Conservation (phyloP, 2,797 vertebrate species). For the Tenualosa thibaudeaui region DNA sequence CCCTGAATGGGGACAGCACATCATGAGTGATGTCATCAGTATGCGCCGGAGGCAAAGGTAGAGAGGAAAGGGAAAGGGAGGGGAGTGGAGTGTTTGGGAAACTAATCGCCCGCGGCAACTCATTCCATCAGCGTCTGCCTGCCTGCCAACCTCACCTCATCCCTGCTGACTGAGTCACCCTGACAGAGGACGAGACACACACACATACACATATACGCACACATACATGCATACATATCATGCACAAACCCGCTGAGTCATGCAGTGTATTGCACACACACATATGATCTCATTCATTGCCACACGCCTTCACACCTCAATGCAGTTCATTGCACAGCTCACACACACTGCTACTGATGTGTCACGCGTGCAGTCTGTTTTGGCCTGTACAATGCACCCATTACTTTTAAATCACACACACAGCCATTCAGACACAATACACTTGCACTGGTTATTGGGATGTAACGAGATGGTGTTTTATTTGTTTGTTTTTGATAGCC, state of each 20-base stretch:
- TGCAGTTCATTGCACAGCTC: background rate
- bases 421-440: background rate
- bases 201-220: conserved; percentile 32
- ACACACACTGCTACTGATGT: too few species aligned
- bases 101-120: conserved; percentile 46
- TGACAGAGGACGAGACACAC: conserved; percentile 29
- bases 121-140: conserved; percentile 49
- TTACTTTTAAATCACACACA: background rate
- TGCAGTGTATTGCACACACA: conserved; percentile 33
- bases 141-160: conserved; percentile 9
- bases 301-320: background rate
- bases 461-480: background rate
- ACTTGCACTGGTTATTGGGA: background rate
- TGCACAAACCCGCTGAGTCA: conserved; percentile 28
- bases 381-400: background rate
- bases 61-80: conserved; percentile 27
- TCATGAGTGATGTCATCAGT: conserved; percentile 52
- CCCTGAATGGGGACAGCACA: conserved; percentile 22
- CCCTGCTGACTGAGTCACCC: conserved; percentile 5
- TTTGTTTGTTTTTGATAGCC: background rate
- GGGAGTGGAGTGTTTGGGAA: conserved; percentile 39
- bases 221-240: conserved; percentile 13
- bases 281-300: conserved; percentile 44
- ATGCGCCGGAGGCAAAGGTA: conserved; percentile 27
- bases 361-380: background rate